Conservation (phyloP, 2,888 invertebrate species). For the Eremobia ochroleuca region DNA sequence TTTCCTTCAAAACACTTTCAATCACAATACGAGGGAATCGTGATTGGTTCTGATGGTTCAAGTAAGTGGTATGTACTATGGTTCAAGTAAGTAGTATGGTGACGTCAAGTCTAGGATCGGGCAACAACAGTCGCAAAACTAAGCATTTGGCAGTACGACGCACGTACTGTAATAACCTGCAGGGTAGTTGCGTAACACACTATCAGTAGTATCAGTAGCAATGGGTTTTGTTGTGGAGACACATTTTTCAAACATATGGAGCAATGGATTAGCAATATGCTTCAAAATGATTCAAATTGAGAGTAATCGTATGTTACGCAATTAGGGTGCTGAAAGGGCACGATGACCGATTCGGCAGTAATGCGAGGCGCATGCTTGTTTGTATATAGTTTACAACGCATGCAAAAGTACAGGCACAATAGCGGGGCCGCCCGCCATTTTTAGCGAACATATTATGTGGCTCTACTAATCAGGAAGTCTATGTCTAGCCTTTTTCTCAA, state of each 20-base stretch:
- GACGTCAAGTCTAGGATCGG: neutral
- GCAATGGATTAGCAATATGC: too few relatives aligned
- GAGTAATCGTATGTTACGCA: too few relatives aligned
- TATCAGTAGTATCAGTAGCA: too few relatives aligned
- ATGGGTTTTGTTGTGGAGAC: too few relatives aligned
- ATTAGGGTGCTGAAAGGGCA: too few relatives aligned
- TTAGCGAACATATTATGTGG: neutral
- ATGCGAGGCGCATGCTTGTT: neutral
- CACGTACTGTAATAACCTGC: neutral
- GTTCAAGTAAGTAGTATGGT: neutral
- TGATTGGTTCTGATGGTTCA: neutral
- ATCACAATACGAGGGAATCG: too few relatives aligned
- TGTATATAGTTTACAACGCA: neutral
- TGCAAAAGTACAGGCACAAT: slow-evolving; percentile 3
- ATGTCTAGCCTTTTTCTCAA: too few relatives aligned
- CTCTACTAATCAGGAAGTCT: neutral
- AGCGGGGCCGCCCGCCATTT: neutral
- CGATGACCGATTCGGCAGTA: neutral
- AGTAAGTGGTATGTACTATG: neutral
- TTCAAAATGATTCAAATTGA: too few relatives aligned
- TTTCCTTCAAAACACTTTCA: too few relatives aligned
- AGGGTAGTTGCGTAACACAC: too few relatives aligned
- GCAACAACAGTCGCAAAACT: neutral
- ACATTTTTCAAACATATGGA: too few relatives aligned
- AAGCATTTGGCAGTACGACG: neutral